Percentiles rank a stretch among this genome's conserved stretches.
Evolutionary conservation across 2,888 invertebrate species (phyloP).

Genomic region (Candidula unifasciata): DNA sequence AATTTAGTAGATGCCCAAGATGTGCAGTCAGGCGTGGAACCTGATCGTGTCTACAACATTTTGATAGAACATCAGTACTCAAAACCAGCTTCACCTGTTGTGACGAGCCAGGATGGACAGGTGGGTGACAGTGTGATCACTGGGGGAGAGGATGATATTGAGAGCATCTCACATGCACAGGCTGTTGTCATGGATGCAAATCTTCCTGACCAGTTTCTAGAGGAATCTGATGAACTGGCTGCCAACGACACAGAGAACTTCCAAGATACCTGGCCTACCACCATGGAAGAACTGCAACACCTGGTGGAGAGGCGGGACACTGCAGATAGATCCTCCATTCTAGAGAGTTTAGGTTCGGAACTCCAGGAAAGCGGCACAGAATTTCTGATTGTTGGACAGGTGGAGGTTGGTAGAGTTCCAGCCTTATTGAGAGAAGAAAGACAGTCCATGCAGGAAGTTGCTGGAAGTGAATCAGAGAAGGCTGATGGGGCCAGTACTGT

Average conservation of each 20-base stretch:
- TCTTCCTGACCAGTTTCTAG: constrained; percentile 49
- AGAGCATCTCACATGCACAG: constrained; percentile 44
- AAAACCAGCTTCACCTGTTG: constrained; percentile 20
- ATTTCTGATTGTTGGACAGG: constrained; percentile 50
- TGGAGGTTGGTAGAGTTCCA: constrained; percentile 31
- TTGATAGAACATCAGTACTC: constrained; percentile 46
- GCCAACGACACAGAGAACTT: not conserved
- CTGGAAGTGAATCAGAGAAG: not conserved
- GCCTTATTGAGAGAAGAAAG: not conserved
- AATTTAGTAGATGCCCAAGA: constrained; percentile 77
- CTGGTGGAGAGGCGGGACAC: not conserved
- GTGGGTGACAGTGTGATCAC: not conserved
- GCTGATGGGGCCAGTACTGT: not conserved
- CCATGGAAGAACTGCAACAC: constrained; percentile 32
- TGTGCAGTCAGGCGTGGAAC: constrained; percentile 79
- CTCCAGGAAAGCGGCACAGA: constrained; percentile 47
- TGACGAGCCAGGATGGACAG: not conserved
- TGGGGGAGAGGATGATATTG: constrained; percentile 34
- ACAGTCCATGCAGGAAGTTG: no score
- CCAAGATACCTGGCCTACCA: constrained; percentile 21
- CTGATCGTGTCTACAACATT: constrained; percentile 30
- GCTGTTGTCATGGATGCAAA: constrained; percentile 42
- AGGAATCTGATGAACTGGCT: constrained; percentile 36
- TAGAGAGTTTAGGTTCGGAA: constrained; percentile 47
- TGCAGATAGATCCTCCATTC: constrained; percentile 19